Percentiles rank a stretch among this genome's conserved stretches.
Evolutionary conservation across 2,113 vertebrate genomes (phyloP).

Genomic region (Micronisus gabar): DNA sequence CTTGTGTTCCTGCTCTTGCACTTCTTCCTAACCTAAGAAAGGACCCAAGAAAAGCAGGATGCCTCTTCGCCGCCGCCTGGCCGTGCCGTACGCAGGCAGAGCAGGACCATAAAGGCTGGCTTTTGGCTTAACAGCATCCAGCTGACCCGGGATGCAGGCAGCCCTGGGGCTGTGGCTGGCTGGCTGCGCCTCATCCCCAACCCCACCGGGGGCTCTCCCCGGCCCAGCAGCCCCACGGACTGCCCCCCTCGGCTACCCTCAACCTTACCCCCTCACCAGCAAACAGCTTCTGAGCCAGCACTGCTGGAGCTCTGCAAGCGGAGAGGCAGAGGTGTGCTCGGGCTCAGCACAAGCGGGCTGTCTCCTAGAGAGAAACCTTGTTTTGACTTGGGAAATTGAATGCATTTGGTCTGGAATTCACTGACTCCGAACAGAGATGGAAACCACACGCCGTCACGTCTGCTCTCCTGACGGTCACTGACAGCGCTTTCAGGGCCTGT

Average conservation of each 20-base stretch:
- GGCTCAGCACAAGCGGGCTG: accelerated
- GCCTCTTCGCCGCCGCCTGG: neutral
- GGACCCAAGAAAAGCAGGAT: accelerated
- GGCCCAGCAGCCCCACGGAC: neutral
- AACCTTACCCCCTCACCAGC: neutral
- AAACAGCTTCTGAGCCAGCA: accelerated
- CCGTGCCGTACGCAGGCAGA: accelerated
- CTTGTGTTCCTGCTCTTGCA: neutral
- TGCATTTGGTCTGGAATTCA: neutral
- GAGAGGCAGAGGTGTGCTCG: neutral
- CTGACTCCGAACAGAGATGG: neutral
- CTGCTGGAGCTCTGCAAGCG: neutral
- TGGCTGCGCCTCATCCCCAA: accelerated
- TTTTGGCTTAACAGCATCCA: neutral
- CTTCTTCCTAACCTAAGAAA: neutral
- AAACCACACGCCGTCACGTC: accelerated
- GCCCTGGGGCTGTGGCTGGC: neutral
- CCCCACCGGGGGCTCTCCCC: neutral
- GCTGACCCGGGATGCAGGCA: neutral
- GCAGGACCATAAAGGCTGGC: neutral
- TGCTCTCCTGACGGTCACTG: neutral
- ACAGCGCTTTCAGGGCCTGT: accelerated
- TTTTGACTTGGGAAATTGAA: neutral
- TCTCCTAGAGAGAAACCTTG: neutral
- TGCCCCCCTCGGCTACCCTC: neutral